phyloP scores from a whole-genome alignment of 1,140 invertebrate genomes.

The Zaprionus vittiger region DNA sequence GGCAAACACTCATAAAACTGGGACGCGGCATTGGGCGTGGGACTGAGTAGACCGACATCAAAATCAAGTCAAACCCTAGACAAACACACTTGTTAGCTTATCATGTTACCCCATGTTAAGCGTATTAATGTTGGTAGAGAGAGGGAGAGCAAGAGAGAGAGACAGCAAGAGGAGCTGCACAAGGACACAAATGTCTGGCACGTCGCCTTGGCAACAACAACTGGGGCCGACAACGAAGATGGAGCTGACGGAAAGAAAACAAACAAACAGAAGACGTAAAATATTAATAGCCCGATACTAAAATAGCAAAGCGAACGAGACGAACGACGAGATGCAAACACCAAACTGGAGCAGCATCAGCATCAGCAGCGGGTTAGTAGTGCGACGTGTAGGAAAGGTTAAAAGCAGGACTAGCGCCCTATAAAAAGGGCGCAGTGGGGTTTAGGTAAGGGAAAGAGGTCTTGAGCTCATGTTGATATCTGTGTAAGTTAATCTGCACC shows the following conservation, averaged over 20 bases:
- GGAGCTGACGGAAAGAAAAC: slow-evolving; percentile 46
- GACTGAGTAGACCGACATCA: slow-evolving; percentile 55
- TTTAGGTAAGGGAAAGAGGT: background rate
- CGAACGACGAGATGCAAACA: slow-evolving; percentile 37
- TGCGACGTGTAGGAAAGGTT: slow-evolving; percentile 39
- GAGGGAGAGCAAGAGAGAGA: background rate
- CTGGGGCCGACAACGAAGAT: slow-evolving; percentile 46
- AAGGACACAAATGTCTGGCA: slow-evolving; percentile 35
- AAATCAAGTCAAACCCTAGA: slow-evolving; percentile 76
- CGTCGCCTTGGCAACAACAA: slow-evolving; percentile 35
- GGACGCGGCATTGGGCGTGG: background rate
- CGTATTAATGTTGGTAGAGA: slow-evolving; percentile 64
- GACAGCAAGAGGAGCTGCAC: slow-evolving; percentile 24
- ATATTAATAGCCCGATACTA: slow-evolving; percentile 80
- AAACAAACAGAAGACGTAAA: slow-evolving; percentile 62
- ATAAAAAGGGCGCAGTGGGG: background rate
- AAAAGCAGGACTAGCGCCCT: slow-evolving; percentile 12
- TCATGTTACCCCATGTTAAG: slow-evolving; percentile 81
- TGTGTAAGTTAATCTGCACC: slow-evolving; percentile 52
- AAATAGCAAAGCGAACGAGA: slow-evolving; percentile 59
- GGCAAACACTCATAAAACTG: slow-evolving; percentile 28
- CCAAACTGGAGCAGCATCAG: slow-evolving; percentile 3
- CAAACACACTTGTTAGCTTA: slow-evolving; percentile 82
- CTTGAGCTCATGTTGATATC: slow-evolving; percentile 25
- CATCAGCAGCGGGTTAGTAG: slow-evolving; percentile 17